Base-by-base conservation (phyloP, 1,140 invertebrate species). In the Schlechtendalia chinensis region DNA sequence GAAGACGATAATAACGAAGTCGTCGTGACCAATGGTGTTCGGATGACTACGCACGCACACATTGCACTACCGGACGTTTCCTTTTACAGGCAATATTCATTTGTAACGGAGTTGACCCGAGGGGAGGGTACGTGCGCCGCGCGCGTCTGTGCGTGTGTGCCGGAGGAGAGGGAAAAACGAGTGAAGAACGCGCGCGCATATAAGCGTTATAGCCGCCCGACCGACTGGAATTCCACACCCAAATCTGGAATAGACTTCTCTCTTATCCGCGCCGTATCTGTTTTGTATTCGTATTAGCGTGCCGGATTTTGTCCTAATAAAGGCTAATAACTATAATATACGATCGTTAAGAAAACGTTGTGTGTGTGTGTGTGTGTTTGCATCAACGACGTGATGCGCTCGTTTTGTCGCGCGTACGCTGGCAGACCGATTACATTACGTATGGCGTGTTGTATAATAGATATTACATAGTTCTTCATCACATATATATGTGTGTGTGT, bases 31-130 rank as follows among this genome's bases (percentile, higher is more conserved):
- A 16, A 75, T 39, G 54, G 14, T 74, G 71, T 54, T 56, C 19
- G 29, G 32, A 77, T 59, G 74, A 59, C 32, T 58, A 27, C 32
- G 29, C 29, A 54, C 71, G 14, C 27, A 72, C 29, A 56, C 27
- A 74, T 39, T 50, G n/a, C 17, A 39, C n/a, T 45, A 77, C 74
- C 54, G 74, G 74, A 79, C 75, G 75, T 79, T 79, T 50, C 75
- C 75, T 79, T 79, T 79, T 79, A 79, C 75, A 47, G 75, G 39
- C 58, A 61, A 79, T 79, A 61, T 79, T 59, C 74, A 58, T 77
- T 61, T 79, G 39, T 59, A 56, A 12, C 45, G 29, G 22, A 22
- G 56, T 74, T 27, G 50, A 50, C 67, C 22, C 45, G 67, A 24
- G 67, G 24, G 67, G 61, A 24, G 32, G n/a, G 58, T 19, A 63